Conservation (phyloP, 2,888 invertebrate genomes). For the Proisotoma minuta region DNA sequence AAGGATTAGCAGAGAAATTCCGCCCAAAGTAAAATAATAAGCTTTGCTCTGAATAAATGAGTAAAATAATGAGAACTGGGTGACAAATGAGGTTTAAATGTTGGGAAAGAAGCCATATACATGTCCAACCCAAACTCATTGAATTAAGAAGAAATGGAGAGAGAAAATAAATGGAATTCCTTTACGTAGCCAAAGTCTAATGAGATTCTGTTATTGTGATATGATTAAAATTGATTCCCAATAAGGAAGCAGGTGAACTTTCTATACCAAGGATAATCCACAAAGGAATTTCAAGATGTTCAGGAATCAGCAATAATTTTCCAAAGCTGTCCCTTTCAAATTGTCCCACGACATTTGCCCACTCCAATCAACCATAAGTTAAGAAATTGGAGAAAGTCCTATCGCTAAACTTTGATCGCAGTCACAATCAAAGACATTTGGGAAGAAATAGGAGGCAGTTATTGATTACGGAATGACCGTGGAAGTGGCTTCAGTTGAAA, state of each 20-base stretch:
- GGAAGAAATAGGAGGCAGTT: too few species aligned
- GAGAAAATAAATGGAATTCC: neutral
- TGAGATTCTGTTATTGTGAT: slow-evolving; percentile 9
- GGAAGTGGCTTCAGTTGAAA: too few species aligned
- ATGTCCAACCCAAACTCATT: neutral
- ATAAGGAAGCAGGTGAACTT: slow-evolving; percentile 4
- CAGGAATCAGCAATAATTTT: slow-evolving; percentile 10
- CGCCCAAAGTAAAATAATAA: neutral
- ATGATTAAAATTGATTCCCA: slow-evolving; percentile 10
- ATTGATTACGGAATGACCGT: too few species aligned
- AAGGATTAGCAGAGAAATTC: neutral
- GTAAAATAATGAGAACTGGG: neutral
- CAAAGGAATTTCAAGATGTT: neutral
- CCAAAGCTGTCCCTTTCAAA: neutral
- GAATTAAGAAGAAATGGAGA: neutral
- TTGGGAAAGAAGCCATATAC: neutral
- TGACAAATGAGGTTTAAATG: slow-evolving; percentile 16
- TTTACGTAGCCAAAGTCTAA: neutral
- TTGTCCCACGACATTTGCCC: neutral
- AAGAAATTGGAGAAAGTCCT: too few species aligned
- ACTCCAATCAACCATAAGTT: too few species aligned
- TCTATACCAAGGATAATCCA: too few species aligned
- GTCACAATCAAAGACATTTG: too few species aligned
- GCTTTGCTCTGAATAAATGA: neutral
- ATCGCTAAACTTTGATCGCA: too few species aligned